phyloP scores from a whole-genome alignment of 2,888 invertebrate species.

The Hypselothyrea guttata region DNA sequence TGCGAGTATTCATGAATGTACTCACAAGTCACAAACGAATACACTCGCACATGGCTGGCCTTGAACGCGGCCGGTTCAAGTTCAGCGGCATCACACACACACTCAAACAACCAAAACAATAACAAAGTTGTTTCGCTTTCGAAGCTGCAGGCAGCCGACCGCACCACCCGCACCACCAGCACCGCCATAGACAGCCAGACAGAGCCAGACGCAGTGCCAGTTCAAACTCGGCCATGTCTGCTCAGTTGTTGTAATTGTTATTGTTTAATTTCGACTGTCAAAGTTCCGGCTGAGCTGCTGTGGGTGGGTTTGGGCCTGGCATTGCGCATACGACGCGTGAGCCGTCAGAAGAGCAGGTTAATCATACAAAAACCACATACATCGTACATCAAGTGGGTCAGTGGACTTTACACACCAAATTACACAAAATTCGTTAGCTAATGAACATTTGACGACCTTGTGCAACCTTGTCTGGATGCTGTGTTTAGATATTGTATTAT shows the following conservation, averaged over 20 bases:
- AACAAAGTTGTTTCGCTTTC: constrained; percentile 61
- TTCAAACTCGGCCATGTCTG: constrained; percentile 37
- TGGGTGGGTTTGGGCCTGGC: constrained; percentile 40
- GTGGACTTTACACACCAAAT: constrained; percentile 63
- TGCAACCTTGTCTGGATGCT: constrained; percentile 77
- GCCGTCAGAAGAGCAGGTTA: constrained; percentile 29
- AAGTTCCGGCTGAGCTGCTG: constrained; percentile 69
- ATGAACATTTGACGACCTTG: constrained; percentile 74
- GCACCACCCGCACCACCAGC: constrained; percentile 40
- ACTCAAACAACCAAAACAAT: constrained; percentile 32
- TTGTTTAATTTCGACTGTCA: constrained; percentile 30
- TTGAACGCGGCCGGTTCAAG: constrained; percentile 74
- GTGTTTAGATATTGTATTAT: constrained; percentile 22
- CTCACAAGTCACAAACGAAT: constrained; percentile 36
- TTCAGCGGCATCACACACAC: constrained; percentile 57
- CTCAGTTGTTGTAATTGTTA: constrained; percentile 17
- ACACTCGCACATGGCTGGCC: constrained; percentile 48
- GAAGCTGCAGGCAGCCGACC: constrained; percentile 39
- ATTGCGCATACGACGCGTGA: constrained; percentile 69
- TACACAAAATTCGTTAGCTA: constrained; percentile 17
- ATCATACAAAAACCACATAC: constrained; percentile 30
- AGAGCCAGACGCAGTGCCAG: constrained; percentile 20
- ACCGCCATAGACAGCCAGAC: neutral
- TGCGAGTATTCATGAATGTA: constrained; percentile 20
- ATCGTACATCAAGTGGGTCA: constrained; percentile 78